Evolutionary conservation across 2,113 vertebrate species (phyloP).

Genomic region (Kryptolebias marmoratus): DNA sequence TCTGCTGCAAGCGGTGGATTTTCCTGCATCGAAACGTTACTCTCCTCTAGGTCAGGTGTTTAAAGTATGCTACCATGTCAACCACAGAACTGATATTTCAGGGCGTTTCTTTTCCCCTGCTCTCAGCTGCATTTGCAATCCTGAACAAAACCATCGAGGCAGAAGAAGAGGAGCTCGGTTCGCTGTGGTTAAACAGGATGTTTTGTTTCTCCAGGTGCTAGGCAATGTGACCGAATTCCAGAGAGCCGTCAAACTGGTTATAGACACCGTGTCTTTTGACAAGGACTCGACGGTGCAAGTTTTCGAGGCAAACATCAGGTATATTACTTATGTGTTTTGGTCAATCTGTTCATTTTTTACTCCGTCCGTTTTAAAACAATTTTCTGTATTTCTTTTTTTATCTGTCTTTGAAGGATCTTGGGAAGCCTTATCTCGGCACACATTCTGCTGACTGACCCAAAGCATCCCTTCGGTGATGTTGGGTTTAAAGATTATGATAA

Average conservation of each 20-base stretch:
- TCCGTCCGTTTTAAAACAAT: neutral
- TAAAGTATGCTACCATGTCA: neutral
- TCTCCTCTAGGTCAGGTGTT: neutral
- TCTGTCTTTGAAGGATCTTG: conserved; percentile 83
- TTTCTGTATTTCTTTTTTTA: neutral
- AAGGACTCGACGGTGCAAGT: conserved; percentile 98
- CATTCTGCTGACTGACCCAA: conserved; percentile 93
- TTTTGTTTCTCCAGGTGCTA: conserved; percentile 84
- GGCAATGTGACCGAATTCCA: conserved; percentile 97
- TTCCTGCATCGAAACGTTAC: neutral
- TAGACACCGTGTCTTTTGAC: conserved; percentile 96
- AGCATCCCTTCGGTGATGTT: conserved; percentile 94
- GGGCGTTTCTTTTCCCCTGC: neutral
- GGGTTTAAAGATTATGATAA: conserved; percentile 90
- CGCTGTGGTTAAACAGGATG: conserved; percentile 2
- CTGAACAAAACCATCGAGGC: neutral
- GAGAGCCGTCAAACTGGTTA: conserved; percentile 94
- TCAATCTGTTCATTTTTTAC: too few relatives aligned
- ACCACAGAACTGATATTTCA: neutral
- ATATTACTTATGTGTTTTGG: conserved; percentile 1
- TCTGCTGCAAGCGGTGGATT: conserved; percentile 9
- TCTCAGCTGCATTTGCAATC: neutral
- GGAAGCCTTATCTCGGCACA: conserved; percentile 97
- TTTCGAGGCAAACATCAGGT: conserved; percentile 99
- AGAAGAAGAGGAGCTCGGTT: neutral